Base-by-base conservation (phyloP, 1,140 invertebrate genomes). In the Oedothorax gibbosus region DNA sequence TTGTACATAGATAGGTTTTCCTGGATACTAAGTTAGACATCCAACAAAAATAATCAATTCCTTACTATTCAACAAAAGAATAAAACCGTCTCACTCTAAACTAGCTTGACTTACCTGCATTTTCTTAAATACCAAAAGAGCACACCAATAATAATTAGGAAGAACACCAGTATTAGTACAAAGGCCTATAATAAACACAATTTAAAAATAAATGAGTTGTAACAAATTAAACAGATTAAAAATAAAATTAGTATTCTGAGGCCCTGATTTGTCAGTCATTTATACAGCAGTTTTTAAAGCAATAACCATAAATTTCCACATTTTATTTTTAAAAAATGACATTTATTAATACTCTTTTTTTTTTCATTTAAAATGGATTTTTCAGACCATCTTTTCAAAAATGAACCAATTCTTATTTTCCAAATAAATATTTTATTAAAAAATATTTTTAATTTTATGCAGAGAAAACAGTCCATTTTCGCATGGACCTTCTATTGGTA, bases 91-190 rank as follows among this genome's bases (percentile, higher is more conserved):
- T 66, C 12, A 66, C 20, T 9, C 12, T 60, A 21, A 9, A 35
- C 20, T 8, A 66, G 6, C 49, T 10, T 18, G n/a, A 82, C 80
- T 53, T 82, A 82, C 80, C 80, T 82, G 35, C 80, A 82, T 10
- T 71, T 68, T 73, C 80, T 72, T 35, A 82, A 73, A 20, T 82
- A 82, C 80, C 80, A 82, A n/a, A 82, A 53, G 49, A 82, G 69
- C 12, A 82, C 8, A 9, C 80, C 54, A 14, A 82, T 6, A 14
- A 64, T n/a, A 60, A 82, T 53, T 18, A 82, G 21, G 14, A 73
- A 14, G 56, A 82, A 57, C 65, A 73, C 80, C 57, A 82, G 49
- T 35, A 82, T 57, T 57, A 82, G n/a, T 72, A 82, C 80, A 62
- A 82, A 73, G n/a, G 65, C 68, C 80, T 82, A 11, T 0, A 79